These are phyloP conservation scores for Aricia artaxerxes DNA, from an alignment of 2,888 invertebrate genomes.

Conservation along the genomic window DNA sequence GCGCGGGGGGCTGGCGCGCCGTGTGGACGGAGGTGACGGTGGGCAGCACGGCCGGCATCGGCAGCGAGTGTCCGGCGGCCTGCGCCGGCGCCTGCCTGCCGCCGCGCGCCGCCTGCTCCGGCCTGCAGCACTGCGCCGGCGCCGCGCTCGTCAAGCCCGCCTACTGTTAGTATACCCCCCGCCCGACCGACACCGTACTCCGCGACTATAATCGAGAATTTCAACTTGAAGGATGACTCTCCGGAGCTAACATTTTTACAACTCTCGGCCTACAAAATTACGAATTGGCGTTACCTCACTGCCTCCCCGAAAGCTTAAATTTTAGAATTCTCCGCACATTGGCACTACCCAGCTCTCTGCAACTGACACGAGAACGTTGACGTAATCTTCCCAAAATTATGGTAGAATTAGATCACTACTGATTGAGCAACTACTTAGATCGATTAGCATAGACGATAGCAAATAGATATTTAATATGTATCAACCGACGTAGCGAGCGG, in stretches of 20 bases:
- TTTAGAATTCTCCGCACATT: constrained; percentile 23
- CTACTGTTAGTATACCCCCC: constrained; percentile 85
- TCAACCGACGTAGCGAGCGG: background rate
- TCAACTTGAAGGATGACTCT: background rate
- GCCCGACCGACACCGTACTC: background rate
- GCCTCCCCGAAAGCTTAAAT: constrained; percentile 21
- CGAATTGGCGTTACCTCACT: background rate
- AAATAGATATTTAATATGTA: constrained; percentile 27
- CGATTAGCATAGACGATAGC: constrained; percentile 24
- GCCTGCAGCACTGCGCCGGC: constrained; percentile 86
- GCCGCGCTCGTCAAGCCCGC: constrained; percentile 80
- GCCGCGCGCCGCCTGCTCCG: constrained; percentile 67
- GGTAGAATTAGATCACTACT: constrained; percentile 15
- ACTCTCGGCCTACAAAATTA: background rate
- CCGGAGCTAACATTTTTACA: background rate
- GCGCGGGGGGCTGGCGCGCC: constrained; percentile 95
- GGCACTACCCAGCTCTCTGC: constrained; percentile 27
- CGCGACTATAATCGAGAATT: background rate
- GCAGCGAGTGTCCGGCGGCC: constrained; percentile 50
- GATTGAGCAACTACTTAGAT: constrained; percentile 17
- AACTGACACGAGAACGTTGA: constrained; percentile 20
- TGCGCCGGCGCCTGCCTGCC: constrained; percentile 61
- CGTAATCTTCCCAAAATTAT: constrained; percentile 18
- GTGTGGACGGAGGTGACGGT: constrained; percentile 96
- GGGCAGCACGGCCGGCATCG: constrained; percentile 78